Conservation (phyloP, 92 coral and sea anemone species). For the Porites cylindrica region DNA sequence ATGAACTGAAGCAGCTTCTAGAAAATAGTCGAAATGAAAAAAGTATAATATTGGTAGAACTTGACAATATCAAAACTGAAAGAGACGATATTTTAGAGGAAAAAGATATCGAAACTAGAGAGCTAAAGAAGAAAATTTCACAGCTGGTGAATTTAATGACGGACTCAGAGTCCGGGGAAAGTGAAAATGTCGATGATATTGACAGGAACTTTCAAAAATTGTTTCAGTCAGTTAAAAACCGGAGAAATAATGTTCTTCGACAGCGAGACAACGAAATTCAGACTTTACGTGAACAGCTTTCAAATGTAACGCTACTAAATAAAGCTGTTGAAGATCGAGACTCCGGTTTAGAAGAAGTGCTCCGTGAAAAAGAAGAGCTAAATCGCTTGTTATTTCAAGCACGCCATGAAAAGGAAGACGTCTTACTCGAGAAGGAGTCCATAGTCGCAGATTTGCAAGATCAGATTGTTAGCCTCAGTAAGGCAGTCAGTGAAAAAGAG, state of each 20-base stretch:
- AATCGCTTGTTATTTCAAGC: slow-evolving; percentile 62
- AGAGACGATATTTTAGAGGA: slow-evolving; percentile 64
- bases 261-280: slow-evolving; percentile 89
- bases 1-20: slow-evolving; percentile 38
- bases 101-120: slow-evolving; percentile 69
- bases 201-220: slow-evolving; percentile 81
- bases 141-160: slow-evolving; percentile 63
- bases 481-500: slow-evolving; percentile 78
- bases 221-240: slow-evolving; percentile 70
- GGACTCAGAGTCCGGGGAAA: slow-evolving; percentile 50
- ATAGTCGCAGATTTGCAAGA: slow-evolving; percentile 80
- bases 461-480: slow-evolving; percentile 79
- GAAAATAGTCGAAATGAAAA: slow-evolving; percentile 62
- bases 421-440: slow-evolving; percentile 77
- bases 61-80: slow-evolving; percentile 69
- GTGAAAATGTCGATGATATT: slow-evolving; percentile 62
- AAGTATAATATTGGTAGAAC: slow-evolving; percentile 62
- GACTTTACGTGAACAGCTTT: slow-evolving; percentile 79
- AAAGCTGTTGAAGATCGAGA: slow-evolving; percentile 63
- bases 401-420: slow-evolving; percentile 75
- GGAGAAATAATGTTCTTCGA: slow-evolving; percentile 70
- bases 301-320: slow-evolving; percentile 72
- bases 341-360: slow-evolving; percentile 66
- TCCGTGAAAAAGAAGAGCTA: slow-evolving; percentile 87
- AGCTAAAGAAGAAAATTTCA: slow-evolving; percentile 74